phyloP scores from a whole-genome alignment of 2,113 vertebrate species.

The Etheostoma spectabile region DNA sequence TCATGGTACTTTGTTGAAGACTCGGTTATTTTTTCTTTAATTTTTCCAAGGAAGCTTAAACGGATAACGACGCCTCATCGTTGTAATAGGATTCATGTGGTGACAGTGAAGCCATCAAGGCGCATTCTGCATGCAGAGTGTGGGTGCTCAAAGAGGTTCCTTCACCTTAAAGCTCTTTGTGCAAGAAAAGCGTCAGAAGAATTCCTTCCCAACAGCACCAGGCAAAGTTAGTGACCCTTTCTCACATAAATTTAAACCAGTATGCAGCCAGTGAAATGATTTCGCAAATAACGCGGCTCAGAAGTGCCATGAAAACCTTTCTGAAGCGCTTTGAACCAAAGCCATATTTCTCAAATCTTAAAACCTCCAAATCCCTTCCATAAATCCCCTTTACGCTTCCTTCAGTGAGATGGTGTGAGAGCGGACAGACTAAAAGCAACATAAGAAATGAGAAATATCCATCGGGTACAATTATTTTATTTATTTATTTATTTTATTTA shows the following conservation, averaged over 20 bases:
- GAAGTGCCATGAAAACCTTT: slow-evolving; percentile 17
- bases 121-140: not conserved
- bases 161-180: not conserved
- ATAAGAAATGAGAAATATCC: slow-evolving; percentile 16
- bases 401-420: slow-evolving; percentile 9
- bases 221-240: not conserved
- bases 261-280: slow-evolving; percentile 25
- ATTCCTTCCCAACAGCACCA: not conserved
- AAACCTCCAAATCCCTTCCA: slow-evolving; percentile 33
- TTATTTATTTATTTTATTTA: slow-evolving; percentile 17
- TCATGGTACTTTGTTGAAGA: not conserved
- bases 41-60: not conserved
- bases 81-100: not conserved
- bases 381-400: slow-evolving; percentile 40
- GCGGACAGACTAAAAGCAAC: not conserved
- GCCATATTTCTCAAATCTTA: slow-evolving; percentile 38
- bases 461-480: slow-evolving; percentile 24
- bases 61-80: not conserved
- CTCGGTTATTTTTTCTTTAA: not conserved
- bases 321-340: slow-evolving; percentile 29
- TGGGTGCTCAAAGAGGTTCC: not conserved
- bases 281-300: not conserved
- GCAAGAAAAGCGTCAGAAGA: not conserved
- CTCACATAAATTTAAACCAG: slow-evolving; percentile 16
- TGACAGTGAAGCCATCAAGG: not conserved